A percentile compares a stretch with the other conserved stretches of the same genome.
Evolutionary conservation across 2,113 vertebrate species (phyloP).

Genomic region (Eolophus roseicapilla): DNA sequence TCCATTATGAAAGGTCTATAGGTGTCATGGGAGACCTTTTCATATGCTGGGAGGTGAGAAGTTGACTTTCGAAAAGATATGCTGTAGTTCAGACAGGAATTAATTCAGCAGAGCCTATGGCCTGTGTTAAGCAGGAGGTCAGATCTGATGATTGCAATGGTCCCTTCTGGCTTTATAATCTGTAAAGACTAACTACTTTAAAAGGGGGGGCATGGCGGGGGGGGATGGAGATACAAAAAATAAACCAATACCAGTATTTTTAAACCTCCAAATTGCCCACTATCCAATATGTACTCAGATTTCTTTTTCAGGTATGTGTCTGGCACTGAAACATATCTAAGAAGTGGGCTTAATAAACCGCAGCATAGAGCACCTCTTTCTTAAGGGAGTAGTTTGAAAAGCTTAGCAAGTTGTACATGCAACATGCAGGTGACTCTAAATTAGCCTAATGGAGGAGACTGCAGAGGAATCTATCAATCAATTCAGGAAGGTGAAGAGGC

Average conservation of each 20-base stretch:
- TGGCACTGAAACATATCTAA: neutral
- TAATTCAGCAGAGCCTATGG: conserved; percentile 47
- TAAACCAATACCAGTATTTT: neutral
- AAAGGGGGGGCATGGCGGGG: too few relatives aligned
- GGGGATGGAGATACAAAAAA: neutral
- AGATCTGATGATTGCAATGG: conserved; percentile 31
- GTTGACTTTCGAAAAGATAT: conserved; percentile 67
- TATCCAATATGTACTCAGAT: neutral
- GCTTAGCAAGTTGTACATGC: conserved; percentile 1
- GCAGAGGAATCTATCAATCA: conserved; percentile 9
- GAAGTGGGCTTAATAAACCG: neutral
- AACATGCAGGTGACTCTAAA: conserved; percentile 28
- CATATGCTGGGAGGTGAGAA: conserved; percentile 63
- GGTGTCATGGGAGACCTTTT: conserved; percentile 57
- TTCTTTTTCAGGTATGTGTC: neutral
- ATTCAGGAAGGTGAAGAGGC: neutral
- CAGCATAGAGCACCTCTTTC: neutral
- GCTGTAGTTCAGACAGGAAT: conserved; percentile 60
- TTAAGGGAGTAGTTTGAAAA: conserved; percentile 33
- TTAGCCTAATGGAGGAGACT: conserved; percentile 33
- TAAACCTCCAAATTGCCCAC: neutral
- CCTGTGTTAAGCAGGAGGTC: conserved; percentile 60
- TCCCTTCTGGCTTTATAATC: conserved; percentile 52
- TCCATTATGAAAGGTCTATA: conserved; percentile 48
- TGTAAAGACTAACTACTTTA: conserved; percentile 43